Percentiles rank a stretch among this genome's conserved stretches.
Evolutionary conservation across 1,140 invertebrate genomes (phyloP).

Genomic region (Sarcophaga peregrina): DNA sequence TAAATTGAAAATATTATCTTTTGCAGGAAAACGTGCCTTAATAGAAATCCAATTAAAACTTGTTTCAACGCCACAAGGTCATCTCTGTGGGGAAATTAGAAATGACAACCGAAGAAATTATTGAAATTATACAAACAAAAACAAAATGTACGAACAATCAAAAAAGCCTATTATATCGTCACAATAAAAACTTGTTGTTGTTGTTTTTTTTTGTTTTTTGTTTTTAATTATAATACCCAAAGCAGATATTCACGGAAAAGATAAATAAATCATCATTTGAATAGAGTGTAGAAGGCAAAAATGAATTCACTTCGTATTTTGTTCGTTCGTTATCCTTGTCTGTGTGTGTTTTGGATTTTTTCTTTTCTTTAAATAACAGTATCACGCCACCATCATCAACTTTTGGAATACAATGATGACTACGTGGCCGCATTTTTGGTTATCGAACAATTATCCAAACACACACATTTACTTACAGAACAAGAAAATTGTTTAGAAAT

Average conservation of each 20-base stretch:
- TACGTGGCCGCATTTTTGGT: neutral
- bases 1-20: neutral
- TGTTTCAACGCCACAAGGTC: slow-evolving; percentile 34
- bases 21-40: slow-evolving; percentile 25
- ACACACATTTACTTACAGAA: neutral
- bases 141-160: slow-evolving; percentile 8
- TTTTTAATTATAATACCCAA: slow-evolving; percentile 40
- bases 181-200: slow-evolving; percentile 17
- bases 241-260: slow-evolving; percentile 34
- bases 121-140: neutral
- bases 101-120: slow-evolving; percentile 14
- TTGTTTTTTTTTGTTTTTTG: neutral
- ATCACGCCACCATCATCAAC: neutral
- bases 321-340: too few relatives aligned
- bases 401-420: neutral
- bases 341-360: too few relatives aligned
- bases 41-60: slow-evolving; percentile 39
- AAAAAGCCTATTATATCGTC: slow-evolving; percentile 35
- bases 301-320: too few relatives aligned
- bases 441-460: neutral
- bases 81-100: slow-evolving; percentile 38
- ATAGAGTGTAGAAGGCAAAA: slow-evolving; percentile 16
- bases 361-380: neutral
- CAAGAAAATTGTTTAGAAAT: neutral
- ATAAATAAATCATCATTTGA: slow-evolving; percentile 41